Evolutionary conservation across 2,888 invertebrate species (phyloP).

Genomic region (Nephrotoma guestfalica): DNA sequence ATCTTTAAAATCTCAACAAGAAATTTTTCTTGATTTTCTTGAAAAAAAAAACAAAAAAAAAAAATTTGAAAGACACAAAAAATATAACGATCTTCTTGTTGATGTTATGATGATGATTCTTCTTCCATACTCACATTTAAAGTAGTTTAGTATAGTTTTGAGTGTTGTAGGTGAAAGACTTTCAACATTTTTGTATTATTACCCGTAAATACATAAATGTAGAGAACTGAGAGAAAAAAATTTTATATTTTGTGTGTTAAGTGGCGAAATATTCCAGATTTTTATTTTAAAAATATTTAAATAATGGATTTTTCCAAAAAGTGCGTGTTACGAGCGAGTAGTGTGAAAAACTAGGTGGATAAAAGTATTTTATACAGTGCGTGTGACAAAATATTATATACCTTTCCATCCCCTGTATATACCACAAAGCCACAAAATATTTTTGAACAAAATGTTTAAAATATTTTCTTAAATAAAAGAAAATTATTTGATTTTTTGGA

Average conservation of each 20-base stretch:
- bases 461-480: not conserved
- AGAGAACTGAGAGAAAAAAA: not conserved
- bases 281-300: not conserved
- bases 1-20: not conserved
- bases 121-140: constrained; percentile 2
- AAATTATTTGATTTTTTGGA: not conserved
- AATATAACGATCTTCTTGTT: not conserved
- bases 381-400: not conserved
- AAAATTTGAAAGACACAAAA: not conserved
- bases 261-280: not conserved
- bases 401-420: not conserved
- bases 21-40: not conserved
- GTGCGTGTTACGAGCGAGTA: not conserved
- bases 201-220: not conserved
- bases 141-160: constrained; percentile 6
- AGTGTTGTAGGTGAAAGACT: constrained; percentile 6
- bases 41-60: not conserved
- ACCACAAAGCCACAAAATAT: not conserved
- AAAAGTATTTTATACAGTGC: not conserved
- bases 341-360: not conserved
- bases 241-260: not conserved
- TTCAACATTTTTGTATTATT: not conserved
- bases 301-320: not conserved
- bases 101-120: not conserved
- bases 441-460: not conserved